Percentiles rank a stretch among this genome's conserved stretches.
Evolutionary conservation across 2,888 invertebrate genomes (phyloP).

Genomic region (Parnassius smintheus): DNA sequence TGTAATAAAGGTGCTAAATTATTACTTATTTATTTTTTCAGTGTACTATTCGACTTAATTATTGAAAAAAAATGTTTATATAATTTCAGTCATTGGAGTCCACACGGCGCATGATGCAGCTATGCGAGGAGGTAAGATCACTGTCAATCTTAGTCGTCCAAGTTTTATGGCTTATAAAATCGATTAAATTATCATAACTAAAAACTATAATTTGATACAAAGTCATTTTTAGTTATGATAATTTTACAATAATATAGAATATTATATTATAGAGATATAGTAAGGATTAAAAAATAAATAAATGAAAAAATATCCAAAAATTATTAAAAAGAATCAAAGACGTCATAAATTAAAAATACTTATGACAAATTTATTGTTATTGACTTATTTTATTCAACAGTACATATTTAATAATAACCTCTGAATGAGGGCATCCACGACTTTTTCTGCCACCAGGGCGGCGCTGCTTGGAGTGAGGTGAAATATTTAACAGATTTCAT

Average conservation of each 20-base stretch:
- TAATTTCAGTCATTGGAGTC: constrained; percentile 93
- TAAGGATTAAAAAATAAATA: neutral
- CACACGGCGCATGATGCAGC: constrained; percentile 94
- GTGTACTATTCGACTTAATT: neutral
- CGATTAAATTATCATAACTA: constrained; percentile 20
- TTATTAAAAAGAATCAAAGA: neutral
- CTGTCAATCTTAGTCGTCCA: constrained; percentile 21
- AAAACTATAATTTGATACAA: constrained; percentile 21
- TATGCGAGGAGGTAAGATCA: constrained; percentile 94
- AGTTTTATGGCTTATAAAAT: neutral
- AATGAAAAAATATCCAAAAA: neutral
- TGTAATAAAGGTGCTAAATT: no score
- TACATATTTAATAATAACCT: no score
- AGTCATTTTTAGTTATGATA: constrained; percentile 25
- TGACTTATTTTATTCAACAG: no score
- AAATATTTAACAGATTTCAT: no score
- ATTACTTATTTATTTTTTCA: no score
- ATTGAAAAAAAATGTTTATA: constrained; percentile 14
- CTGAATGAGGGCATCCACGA: no score
- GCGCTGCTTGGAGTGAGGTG: no score
- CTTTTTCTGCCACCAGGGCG: no score
- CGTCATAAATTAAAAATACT: no score
- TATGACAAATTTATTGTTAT: no score
- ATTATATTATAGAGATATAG: no score
- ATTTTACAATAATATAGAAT: constrained; percentile 12